Conservation (phyloP, 2,113 vertebrate species). For the Phalacrocorax carbo region DNA sequence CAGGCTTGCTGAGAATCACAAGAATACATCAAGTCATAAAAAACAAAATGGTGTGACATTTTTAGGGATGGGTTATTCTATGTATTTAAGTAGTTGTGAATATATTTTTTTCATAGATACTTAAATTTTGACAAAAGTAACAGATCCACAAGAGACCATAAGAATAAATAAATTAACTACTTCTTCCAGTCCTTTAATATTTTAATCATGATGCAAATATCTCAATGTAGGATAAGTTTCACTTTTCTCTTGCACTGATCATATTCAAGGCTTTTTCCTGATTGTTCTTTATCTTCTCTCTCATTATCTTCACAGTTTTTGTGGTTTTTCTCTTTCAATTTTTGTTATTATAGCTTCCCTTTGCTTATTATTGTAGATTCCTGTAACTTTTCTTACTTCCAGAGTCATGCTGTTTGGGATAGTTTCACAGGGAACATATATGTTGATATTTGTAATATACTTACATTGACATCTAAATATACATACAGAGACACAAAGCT, state of each 20-base stretch:
- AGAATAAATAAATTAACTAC: background rate
- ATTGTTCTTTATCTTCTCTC: background rate
- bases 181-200: background rate
- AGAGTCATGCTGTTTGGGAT: background rate
- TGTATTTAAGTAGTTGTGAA: background rate
- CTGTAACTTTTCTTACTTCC: background rate
- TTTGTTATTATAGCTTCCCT: background rate
- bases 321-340: rapidly evolving
- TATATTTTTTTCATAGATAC: background rate
- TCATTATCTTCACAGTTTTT: background rate
- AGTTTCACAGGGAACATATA: background rate
- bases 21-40: slow-evolving; percentile 44
- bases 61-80: background rate
- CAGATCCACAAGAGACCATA: background rate
- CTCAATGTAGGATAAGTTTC: rapidly evolving
- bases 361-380: background rate
- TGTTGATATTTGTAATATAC: background rate
- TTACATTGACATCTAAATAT: no score
- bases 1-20: slow-evolving; percentile 41
- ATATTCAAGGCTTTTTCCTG: background rate
- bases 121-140: background rate
- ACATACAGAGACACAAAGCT: background rate
- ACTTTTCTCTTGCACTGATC: background rate
- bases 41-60: background rate
- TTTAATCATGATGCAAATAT: background rate